Base-by-base conservation (phyloP, 2,797 vertebrate genomes). In the Scolopax rusticola region DNA sequence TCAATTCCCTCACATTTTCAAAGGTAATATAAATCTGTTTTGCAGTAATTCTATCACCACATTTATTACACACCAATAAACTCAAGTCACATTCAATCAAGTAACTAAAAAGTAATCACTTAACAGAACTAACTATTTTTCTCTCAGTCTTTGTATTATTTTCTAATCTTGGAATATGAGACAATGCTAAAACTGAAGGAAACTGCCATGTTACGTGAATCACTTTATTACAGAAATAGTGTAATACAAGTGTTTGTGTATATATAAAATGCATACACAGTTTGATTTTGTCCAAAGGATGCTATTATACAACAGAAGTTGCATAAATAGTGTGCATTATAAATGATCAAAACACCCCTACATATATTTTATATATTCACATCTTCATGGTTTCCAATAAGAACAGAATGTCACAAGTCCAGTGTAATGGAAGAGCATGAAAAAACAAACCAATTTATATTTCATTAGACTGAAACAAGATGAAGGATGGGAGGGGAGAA, bases 221-320 rank as follows among this genome's bases (percentile, higher is more conserved):
- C 47, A 54, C 7, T 21, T 68, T 4, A n/a, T 40, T 47, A 67
- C 15, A 69, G 32, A 80, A 73, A 8, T 3, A 63, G 16, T 4
- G 20, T 32, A 63, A 76, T 41, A 24, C 32, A 48, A 57, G 40
- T 16, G 20, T 65, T 43, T 60, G 19, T 27, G 18, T 40, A 24
- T 32, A 43, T 19, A 38, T 10, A 28, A 60, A 56, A 61, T 8
- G 7, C 15, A 85, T 1, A 15, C 0, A 0, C 40, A 28, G 25
- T 30, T 48, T 70, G 51, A 41, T 77, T 36, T 51, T 74, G 67
- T 38, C 25, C 28, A 48, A 68, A 67, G 67, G 15, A 36, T 65
- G 14, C 19, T 65, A 48, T n/a, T 64, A 71, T 23, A 19, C 36
- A n/a, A 27, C 7, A 5, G 6, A 47, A 11, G 3, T 23, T 69